Conservation (phyloP, 2,888 invertebrate genomes). For the Phengaris arion region DNA sequence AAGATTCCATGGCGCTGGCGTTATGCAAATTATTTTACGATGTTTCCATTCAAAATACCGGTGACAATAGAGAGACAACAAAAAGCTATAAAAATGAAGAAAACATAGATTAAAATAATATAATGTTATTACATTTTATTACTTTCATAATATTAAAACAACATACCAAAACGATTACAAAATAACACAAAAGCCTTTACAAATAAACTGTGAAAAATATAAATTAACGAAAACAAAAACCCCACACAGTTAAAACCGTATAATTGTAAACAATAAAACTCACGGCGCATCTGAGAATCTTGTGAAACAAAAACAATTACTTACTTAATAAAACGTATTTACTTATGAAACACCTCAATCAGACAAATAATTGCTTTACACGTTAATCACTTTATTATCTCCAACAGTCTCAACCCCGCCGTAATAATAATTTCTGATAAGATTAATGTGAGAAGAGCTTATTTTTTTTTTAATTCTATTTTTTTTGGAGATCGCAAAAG, state of each 20-base stretch:
- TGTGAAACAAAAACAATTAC: slow-evolving; percentile 75
- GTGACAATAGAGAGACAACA: slow-evolving; percentile 14
- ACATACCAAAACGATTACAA: slow-evolving; percentile 16
- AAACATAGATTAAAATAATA: slow-evolving; percentile 9
- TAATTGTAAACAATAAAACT: slow-evolving; percentile 49
- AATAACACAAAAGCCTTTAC: neutral
- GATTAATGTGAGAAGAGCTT: slow-evolving; percentile 77
- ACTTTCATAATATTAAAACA: slow-evolving; percentile 6
- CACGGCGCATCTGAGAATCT: slow-evolving; percentile 65
- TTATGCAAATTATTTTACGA: neutral
- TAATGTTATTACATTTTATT: neutral
- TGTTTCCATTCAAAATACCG: slow-evolving; percentile 16
- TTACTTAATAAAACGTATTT: slow-evolving; percentile 67
- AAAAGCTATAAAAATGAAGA: neutral
- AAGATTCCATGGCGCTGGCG: slow-evolving; percentile 5
- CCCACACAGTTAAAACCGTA: slow-evolving; percentile 32
- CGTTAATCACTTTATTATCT: slow-evolving; percentile 78
- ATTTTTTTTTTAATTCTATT: neutral
- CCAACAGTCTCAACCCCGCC: slow-evolving; percentile 70
- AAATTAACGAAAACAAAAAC: slow-evolving; percentile 23
- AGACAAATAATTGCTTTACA: slow-evolving; percentile 77
- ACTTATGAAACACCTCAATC: slow-evolving; percentile 75
- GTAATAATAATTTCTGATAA: slow-evolving; percentile 78
- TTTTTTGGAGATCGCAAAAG: neutral
- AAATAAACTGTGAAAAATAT: slow-evolving; percentile 8